Conservation (phyloP, 2,888 invertebrate species). For the Andrena camellia region DNA sequence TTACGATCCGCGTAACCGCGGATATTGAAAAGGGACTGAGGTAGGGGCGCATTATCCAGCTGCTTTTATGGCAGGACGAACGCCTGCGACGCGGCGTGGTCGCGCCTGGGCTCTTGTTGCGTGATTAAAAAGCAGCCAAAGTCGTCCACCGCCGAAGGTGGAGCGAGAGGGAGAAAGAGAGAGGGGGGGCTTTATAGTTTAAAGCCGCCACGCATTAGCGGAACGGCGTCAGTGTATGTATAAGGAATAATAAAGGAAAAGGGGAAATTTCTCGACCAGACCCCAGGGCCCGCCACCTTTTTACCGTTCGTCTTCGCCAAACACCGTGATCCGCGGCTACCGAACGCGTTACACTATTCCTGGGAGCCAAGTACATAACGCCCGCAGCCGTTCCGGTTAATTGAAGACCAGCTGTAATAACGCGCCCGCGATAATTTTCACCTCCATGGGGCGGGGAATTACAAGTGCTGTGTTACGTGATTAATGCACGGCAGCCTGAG, state of each 20-base stretch:
- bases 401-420: slow-evolving; percentile 34
- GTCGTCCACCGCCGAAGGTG: slow-evolving; percentile 8
- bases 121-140: slow-evolving; percentile 58
- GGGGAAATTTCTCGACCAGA: not conserved
- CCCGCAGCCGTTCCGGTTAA: slow-evolving; percentile 28
- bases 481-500: not conserved
- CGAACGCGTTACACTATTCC: not conserved
- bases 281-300: not conserved
- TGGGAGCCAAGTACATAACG: not conserved
- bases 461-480: slow-evolving; percentile 6
- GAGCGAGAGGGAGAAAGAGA: not conserved
- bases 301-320: not conserved
- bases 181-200: not conserved
- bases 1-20: slow-evolving; percentile 69
- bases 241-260: slow-evolving; percentile 9
- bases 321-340: not conserved
- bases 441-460: slow-evolving; percentile 6
- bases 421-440: slow-evolving; percentile 25
- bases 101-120: slow-evolving; percentile 29
- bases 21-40: slow-evolving; percentile 70
- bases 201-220: slow-evolving; percentile 17
- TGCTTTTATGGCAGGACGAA: slow-evolving; percentile 50
- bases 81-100: slow-evolving; percentile 16
- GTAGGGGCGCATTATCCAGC: slow-evolving; percentile 45
- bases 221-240: slow-evolving; percentile 10